Percentiles rank a stretch among this genome's conserved stretches.
phyloP scores from a whole-genome alignment of 2,888 invertebrate species.

The Hylaea fasciaria region DNA sequence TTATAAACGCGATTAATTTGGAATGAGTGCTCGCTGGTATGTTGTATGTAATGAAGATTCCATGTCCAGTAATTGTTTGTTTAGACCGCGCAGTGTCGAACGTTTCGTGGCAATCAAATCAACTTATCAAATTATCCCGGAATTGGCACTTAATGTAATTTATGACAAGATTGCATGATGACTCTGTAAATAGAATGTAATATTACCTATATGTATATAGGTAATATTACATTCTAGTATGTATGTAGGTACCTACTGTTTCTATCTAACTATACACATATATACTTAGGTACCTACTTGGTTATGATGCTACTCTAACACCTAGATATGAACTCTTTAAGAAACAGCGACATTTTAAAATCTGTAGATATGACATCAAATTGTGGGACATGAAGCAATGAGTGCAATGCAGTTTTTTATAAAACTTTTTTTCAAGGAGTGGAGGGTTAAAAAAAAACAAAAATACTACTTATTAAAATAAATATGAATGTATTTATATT shows the following conservation, averaged over 20 bases:
- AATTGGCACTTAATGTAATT: slow-evolving; percentile 33
- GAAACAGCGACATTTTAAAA: no score
- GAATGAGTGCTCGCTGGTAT: slow-evolving; percentile 54
- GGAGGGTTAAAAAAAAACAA: slow-evolving; percentile 42
- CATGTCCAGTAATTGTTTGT: slow-evolving; percentile 44
- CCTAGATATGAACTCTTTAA: no score
- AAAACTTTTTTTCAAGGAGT: not conserved
- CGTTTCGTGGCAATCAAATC: slow-evolving; percentile 45
- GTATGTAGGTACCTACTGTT: no score
- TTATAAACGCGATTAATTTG: slow-evolving; percentile 68
- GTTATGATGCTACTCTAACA: no score
- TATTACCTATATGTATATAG: no score
- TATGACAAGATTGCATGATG: slow-evolving; percentile 26
- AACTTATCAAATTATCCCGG: slow-evolving; percentile 39
- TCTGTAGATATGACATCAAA: no score
- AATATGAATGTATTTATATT: slow-evolving; percentile 64
- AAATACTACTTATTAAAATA: slow-evolving; percentile 53
- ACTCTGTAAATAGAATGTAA: not conserved
- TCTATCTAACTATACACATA: no score
- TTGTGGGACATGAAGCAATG: no score
- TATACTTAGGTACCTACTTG: not conserved
- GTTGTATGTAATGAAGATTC: slow-evolving; percentile 41
- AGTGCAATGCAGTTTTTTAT: no score
- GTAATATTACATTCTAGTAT: not conserved
- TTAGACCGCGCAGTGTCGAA: slow-evolving; percentile 40